Percentiles rank a stretch among this genome's conserved stretches.
phyloP scores from a whole-genome alignment of 2,888 invertebrate genomes.

The Crossocerus cetratus region DNA sequence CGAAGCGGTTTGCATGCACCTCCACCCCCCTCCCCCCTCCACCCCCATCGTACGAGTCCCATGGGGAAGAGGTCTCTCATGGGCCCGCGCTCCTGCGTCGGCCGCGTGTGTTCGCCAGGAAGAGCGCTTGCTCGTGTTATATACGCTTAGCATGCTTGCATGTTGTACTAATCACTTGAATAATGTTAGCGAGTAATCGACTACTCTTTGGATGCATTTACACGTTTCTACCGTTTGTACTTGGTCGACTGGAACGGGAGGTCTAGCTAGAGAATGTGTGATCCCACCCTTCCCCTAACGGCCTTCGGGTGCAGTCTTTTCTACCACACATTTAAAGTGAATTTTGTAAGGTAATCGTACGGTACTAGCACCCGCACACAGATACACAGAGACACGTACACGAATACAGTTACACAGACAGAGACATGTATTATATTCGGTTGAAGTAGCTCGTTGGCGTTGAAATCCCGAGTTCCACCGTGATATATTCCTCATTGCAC shows the following conservation, averaged over 20 bases:
- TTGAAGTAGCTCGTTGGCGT: too few species aligned
- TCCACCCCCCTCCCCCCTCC: too few species aligned
- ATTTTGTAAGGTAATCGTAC: not conserved
- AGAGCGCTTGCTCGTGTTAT: slow-evolving; percentile 23
- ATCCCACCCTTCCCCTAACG: slow-evolving; percentile 17
- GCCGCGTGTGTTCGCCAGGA: too few species aligned
- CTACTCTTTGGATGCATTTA: slow-evolving; percentile 72
- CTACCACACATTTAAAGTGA: not conserved
- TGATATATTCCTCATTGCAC: too few species aligned
- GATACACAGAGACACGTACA: not conserved
- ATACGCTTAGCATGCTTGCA: slow-evolving; percentile 71
- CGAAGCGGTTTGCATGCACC: not conserved
- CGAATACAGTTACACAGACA: not conserved
- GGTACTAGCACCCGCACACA: not conserved
- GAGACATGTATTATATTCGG: not conserved
- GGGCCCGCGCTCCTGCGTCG: too few species aligned
- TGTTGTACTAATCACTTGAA: slow-evolving; percentile 60
- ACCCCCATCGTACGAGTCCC: too few species aligned
- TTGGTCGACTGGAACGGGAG: slow-evolving; percentile 25
- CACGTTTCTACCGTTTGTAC: slow-evolving; percentile 73
- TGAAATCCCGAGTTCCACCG: too few species aligned
- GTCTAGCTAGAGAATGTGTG: slow-evolving; percentile 22
- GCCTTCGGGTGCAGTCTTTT: slow-evolving; percentile 12
- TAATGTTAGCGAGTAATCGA: slow-evolving; percentile 54
- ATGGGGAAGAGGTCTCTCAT: too few species aligned